phyloP scores from a whole-genome alignment of 2,888 invertebrate genomes.

The Schizaphis graminum region DNA sequence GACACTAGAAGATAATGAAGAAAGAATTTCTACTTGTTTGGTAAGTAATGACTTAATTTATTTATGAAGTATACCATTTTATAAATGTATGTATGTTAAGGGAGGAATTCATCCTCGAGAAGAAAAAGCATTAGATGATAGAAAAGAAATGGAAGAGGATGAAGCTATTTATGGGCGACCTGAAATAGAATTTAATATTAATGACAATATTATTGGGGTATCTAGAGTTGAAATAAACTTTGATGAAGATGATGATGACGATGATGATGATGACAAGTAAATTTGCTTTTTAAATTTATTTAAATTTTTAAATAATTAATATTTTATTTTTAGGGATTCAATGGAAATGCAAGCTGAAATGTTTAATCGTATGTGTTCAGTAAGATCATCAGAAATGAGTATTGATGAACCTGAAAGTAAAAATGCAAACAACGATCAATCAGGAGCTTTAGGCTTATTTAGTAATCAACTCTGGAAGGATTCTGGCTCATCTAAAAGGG shows the following conservation, averaged over 20 bases:
- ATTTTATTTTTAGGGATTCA: slow-evolving; percentile 41
- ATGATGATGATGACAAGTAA: slow-evolving; percentile 59
- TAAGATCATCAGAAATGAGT: slow-evolving; percentile 55
- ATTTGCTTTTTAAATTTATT: neutral
- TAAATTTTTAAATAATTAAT: neutral
- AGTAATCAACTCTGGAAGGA: slow-evolving; percentile 55
- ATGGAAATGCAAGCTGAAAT: slow-evolving; percentile 74
- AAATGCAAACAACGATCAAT: slow-evolving; percentile 6
- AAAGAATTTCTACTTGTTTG: slow-evolving; percentile 59
- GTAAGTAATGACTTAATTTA: neutral
- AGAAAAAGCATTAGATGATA: slow-evolving; percentile 46
- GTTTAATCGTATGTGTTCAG: slow-evolving; percentile 76
- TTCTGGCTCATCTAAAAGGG: slow-evolving; percentile 23
- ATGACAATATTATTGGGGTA: slow-evolving; percentile 53
- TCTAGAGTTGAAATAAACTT: slow-evolving; percentile 56
- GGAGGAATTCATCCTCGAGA: slow-evolving; percentile 59
- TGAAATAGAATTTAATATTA: slow-evolving; percentile 59
- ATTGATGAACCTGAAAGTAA: slow-evolving; percentile 17
- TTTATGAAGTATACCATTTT: neutral
- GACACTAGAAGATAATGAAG: slow-evolving; percentile 45
- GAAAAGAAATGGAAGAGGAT: slow-evolving; percentile 51
- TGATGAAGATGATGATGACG: slow-evolving; percentile 59
- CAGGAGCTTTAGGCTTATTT: neutral
- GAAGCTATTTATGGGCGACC: slow-evolving; percentile 53
- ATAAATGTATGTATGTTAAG: slow-evolving; percentile 11